A percentile compares a stretch with the other conserved stretches of the same genome.
These are phyloP conservation scores for Drosophila colorata DNA, from an alignment of 2,888 invertebrate species.

Conservation along the genomic window DNA sequence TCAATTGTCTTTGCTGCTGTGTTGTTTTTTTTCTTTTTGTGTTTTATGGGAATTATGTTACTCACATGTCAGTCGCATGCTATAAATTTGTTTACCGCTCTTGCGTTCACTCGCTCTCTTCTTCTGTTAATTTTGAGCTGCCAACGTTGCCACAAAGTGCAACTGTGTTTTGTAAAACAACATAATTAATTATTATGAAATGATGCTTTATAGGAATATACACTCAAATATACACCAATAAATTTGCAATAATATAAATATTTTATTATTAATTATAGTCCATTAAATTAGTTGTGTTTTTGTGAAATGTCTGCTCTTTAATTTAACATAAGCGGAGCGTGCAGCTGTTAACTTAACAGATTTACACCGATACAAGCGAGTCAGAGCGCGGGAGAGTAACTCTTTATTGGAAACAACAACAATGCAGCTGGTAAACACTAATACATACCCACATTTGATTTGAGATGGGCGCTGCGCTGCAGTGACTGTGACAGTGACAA, in stretches of 20 bases:
- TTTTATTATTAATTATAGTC: neutral
- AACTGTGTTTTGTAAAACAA: neutral
- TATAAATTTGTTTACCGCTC: slow-evolving; percentile 26
- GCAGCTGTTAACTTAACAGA: slow-evolving; percentile 55
- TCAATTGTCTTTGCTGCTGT: slow-evolving; percentile 42
- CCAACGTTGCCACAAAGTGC: slow-evolving; percentile 55
- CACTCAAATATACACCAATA: too few relatives aligned
- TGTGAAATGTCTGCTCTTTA: neutral
- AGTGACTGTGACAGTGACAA: slow-evolving; percentile 12
- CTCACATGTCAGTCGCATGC: slow-evolving; percentile 36
- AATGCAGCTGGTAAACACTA: slow-evolving; percentile 54
- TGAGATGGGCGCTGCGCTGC: slow-evolving; percentile 27
- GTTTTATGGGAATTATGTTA: slow-evolving; percentile 44
- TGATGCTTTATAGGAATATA: neutral
- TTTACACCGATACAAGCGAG: slow-evolving; percentile 25
- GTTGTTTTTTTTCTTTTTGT: slow-evolving; percentile 29
- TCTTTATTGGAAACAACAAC: slow-evolving; percentile 45
- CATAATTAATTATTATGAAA: neutral
- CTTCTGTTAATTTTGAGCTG: slow-evolving; percentile 13
- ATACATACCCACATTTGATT: slow-evolving; percentile 23
- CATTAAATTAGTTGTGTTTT: neutral
- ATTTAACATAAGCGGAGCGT: slow-evolving; percentile 32
- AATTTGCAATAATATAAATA: neutral
- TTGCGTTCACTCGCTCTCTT: neutral
- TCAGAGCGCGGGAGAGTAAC: slow-evolving; percentile 35